Percentiles rank a stretch among this genome's conserved stretches.
Evolutionary conservation across 2,113 vertebrate species (phyloP).

Genomic region (Puffinus mauretanicus): DNA sequence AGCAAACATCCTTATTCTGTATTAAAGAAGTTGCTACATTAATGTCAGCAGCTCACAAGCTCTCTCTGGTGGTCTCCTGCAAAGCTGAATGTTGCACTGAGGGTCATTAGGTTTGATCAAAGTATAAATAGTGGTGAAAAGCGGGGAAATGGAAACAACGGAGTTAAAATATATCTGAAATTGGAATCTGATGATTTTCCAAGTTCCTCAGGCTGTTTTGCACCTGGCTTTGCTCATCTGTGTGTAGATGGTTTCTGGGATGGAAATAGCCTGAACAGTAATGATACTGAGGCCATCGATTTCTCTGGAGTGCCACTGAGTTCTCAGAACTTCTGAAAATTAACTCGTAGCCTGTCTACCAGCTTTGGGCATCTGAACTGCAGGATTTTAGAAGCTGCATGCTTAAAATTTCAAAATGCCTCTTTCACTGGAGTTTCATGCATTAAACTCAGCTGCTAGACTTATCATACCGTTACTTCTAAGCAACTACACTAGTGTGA

Average conservation of each 20-base stretch:
- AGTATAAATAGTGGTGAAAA: not conserved
- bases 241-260: not conserved
- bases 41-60: not conserved
- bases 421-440: not conserved
- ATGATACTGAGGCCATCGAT: accelerated
- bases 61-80: conserved; percentile 1
- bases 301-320: not conserved
- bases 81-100: not conserved
- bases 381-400: not conserved
- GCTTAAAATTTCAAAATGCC: not conserved
- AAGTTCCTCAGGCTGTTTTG: not conserved
- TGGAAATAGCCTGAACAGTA: not conserved
- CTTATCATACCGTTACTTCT: not conserved
- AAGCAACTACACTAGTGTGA: not conserved
- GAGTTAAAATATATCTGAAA: not conserved
- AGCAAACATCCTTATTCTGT: not conserved
- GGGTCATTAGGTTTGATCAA: not conserved
- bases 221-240: not conserved
- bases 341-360: not conserved
- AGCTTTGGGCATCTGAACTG: not conserved
- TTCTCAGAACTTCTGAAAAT: not conserved
- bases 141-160: not conserved
- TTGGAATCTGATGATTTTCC: not conserved
- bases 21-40: not conserved
- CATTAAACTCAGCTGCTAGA: not conserved